These are phyloP conservation scores for Drosophila dives DNA, from an alignment of 2,888 invertebrate genomes.

Conservation along the genomic window DNA sequence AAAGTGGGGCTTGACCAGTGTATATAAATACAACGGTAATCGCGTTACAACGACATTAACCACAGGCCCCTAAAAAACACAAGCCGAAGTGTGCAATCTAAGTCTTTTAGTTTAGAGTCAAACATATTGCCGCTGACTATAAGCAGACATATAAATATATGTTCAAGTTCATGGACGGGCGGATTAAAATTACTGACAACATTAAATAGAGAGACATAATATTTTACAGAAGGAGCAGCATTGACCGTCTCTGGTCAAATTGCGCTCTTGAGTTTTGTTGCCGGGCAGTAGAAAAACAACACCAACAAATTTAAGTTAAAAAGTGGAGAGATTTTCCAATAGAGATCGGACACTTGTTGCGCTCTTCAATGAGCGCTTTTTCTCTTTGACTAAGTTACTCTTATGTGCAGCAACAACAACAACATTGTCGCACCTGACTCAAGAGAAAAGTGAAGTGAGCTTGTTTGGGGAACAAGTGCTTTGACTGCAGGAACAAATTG, in stretches of 20 bases:
- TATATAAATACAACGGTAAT: neutral
- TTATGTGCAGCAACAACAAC: neutral
- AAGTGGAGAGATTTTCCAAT: constrained; percentile 5
- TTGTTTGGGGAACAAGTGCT: constrained; percentile 6
- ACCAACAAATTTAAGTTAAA: constrained; percentile 2
- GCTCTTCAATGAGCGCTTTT: neutral
- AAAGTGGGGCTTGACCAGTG: neutral
- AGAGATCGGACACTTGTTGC: neutral
- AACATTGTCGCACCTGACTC: neutral
- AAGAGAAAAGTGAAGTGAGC: neutral
- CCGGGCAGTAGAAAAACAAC: neutral
- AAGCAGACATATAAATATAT: neutral
- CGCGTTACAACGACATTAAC: neutral
- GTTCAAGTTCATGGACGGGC: constrained; percentile 7
- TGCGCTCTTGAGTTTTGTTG: neutral
- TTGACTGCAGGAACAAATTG: neutral
- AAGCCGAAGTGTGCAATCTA: neutral
- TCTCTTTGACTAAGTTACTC: neutral
- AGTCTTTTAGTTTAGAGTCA: neutral
- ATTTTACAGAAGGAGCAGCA: neutral
- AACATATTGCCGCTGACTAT: constrained; percentile 1
- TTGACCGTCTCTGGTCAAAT: neutral
- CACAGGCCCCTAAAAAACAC: neutral
- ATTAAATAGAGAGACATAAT: neutral
- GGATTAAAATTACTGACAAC: constrained; percentile 1